These are phyloP conservation scores for Scolopax mira DNA, from an alignment of 2,113 vertebrate genomes.

Conservation along the genomic window DNA sequence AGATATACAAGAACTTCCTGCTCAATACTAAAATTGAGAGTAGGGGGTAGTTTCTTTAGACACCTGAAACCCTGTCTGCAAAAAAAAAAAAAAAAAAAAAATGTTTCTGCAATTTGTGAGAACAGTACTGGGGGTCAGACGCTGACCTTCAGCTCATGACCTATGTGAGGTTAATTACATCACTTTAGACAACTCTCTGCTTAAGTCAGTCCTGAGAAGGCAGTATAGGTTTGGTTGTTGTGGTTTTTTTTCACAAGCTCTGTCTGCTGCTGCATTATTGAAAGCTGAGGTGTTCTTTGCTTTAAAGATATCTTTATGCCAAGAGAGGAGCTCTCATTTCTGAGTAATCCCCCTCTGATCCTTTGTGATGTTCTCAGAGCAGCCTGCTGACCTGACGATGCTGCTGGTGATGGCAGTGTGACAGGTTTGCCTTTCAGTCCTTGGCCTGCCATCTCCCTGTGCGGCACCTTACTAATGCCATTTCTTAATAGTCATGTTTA, in stretches of 20 bases:
- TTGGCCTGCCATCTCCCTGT: neutral
- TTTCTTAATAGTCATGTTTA: neutral
- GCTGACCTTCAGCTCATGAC: neutral
- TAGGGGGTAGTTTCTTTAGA: neutral
- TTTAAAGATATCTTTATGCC: neutral
- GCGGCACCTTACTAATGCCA: neutral
- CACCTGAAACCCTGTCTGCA: neutral
- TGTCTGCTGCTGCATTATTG: neutral
- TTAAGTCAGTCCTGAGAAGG: neutral
- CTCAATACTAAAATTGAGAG: neutral
- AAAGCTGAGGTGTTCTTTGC: neutral
- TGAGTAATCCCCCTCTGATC: neutral
- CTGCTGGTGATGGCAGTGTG: neutral
- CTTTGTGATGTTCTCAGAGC: neutral
- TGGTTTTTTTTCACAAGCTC: neutral
- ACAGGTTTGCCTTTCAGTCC: neutral
- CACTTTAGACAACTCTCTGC: neutral
- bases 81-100: neutral
- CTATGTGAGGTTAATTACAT: neutral
- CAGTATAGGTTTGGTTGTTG: neutral
- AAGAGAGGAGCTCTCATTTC: neutral
- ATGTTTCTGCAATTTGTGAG: neutral
- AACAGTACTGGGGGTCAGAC: neutral
- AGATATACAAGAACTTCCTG: neutral
- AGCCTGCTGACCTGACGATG: neutral